Evolutionary conservation across 2,797 vertebrate species (phyloP).

Genomic region (Coendou prehensilis): DNA sequence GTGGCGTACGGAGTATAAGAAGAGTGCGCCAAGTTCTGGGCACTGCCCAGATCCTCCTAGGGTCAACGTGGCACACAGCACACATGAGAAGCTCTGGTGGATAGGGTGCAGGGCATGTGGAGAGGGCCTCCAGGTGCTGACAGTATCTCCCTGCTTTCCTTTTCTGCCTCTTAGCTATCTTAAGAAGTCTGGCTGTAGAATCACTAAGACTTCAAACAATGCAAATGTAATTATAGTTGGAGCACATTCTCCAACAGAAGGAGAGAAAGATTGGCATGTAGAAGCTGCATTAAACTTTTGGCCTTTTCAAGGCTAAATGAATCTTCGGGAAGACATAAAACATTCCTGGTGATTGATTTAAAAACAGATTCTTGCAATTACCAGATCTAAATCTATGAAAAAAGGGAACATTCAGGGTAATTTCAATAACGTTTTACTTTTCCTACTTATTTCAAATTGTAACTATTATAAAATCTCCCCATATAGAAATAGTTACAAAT

Average conservation of each 20-base stretch:
- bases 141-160: neutral
- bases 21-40: neutral
- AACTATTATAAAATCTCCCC: neutral
- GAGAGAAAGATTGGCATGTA: constrained; percentile 70
- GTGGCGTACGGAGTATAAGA: no score
- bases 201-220: constrained; percentile 67
- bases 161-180: neutral
- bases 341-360: constrained; percentile 58
- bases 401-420: neutral
- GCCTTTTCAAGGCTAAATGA: constrained; percentile 77
- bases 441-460: neutral
- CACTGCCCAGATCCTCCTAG: neutral
- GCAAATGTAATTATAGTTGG: constrained; percentile 69
- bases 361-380: constrained; percentile 71
- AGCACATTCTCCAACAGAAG: constrained; percentile 39
- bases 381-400: constrained; percentile 7
- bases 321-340: constrained; percentile 64
- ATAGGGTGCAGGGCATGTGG: fast-evolving
- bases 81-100: neutral
- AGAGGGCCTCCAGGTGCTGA: neutral
- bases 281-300: constrained; percentile 78
- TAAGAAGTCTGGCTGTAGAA: constrained; percentile 59
- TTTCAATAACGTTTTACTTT: constrained; percentile 46
- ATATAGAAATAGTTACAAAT: neutral
- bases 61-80: neutral